Percentiles rank a stretch among this genome's conserved stretches.
phyloP scores from a whole-genome alignment of 2,797 vertebrate genomes.

The Oreochromis grahami region DNA sequence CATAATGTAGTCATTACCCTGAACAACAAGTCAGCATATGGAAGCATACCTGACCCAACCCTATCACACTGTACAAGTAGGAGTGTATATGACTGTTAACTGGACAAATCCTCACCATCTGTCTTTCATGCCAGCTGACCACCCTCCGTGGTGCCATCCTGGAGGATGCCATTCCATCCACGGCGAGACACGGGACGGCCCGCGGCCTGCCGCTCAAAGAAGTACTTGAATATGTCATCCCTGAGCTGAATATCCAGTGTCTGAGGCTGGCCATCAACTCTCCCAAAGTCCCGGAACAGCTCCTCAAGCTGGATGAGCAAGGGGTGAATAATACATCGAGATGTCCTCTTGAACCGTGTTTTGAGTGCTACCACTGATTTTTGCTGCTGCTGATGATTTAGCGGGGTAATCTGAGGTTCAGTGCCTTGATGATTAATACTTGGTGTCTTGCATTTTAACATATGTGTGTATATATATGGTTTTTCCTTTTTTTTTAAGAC shows the following conservation, averaged over 20 bases:
- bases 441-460: background rate
- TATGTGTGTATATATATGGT: background rate
- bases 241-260: conserved; percentile 91
- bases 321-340: conserved; percentile 83
- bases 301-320: conserved; percentile 96
- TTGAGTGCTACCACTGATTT: background rate
- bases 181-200: conserved; percentile 89
- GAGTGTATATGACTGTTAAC: background rate
- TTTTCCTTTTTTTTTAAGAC: background rate
- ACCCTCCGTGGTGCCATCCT: conserved; percentile 93
- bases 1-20: conserved; percentile 26
- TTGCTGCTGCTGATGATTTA: background rate
- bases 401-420: background rate
- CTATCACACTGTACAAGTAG: background rate
- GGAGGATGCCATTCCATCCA: conserved; percentile 96
- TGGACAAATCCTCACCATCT: background rate
- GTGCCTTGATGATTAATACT: background rate
- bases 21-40: background rate
- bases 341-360: background rate
- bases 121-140: conserved; percentile 78
- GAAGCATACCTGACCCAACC: background rate
- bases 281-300: conserved; percentile 90
- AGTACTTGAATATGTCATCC: conserved; percentile 93
- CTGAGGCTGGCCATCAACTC: conserved; percentile 88
- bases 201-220: conserved; percentile 95